Conservation (phyloP, 2,797 vertebrate species). For the Protonibea diacanthus region DNA sequence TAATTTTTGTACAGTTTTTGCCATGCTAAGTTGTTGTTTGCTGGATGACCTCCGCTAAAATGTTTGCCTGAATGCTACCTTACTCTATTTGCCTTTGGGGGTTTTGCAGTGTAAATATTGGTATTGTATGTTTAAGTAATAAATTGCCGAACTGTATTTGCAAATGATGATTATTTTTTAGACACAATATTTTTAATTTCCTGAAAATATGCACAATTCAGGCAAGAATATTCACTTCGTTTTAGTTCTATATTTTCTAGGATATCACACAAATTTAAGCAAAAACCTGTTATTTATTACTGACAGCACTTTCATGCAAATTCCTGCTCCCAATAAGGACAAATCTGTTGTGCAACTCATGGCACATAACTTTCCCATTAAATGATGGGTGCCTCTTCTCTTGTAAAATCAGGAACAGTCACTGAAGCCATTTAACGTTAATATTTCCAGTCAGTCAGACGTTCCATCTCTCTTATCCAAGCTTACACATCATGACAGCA, state of each 20-base stretch:
- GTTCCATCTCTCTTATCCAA: not conserved
- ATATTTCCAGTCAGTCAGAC: not conserved
- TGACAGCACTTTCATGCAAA: not conserved
- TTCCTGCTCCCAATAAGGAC: not conserved
- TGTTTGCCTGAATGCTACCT: slow-evolving; percentile 63
- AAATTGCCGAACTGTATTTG: slow-evolving; percentile 81
- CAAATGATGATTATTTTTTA: slow-evolving; percentile 30
- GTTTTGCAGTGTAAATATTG: slow-evolving; percentile 76
- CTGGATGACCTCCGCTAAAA: slow-evolving; percentile 69
- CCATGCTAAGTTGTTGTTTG: slow-evolving; percentile 66
- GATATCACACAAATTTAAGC: not conserved
- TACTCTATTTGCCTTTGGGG: slow-evolving; percentile 59
- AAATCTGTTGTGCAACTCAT: slow-evolving; percentile 17
- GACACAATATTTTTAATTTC: not conserved
- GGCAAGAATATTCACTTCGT: not conserved
- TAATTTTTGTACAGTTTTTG: slow-evolving; percentile 70
- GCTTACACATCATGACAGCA: not conserved
- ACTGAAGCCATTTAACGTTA: not conserved
- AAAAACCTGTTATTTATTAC: not conserved
- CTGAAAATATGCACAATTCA: too few relatives aligned
- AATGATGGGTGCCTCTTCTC: not conserved
- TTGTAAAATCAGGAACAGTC: not conserved
- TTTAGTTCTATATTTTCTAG: not conserved
- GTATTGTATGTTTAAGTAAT: slow-evolving; percentile 75
- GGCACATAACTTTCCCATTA: slow-evolving; percentile 10